Conservation (phyloP, 2,113 vertebrate species). For the Rutilus rutilus region DNA sequence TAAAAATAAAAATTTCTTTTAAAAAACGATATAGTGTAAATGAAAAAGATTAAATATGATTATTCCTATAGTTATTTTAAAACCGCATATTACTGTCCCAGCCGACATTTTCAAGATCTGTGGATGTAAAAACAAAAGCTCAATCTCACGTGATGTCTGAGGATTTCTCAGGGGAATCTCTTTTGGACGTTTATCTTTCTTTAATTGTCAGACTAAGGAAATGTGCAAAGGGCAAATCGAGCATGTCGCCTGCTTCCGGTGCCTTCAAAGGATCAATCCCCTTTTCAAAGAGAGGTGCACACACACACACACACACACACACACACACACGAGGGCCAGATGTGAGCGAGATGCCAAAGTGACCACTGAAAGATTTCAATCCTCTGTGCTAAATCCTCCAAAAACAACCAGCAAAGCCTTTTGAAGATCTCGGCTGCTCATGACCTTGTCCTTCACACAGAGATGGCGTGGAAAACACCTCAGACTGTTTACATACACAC, state of each 20-base stretch:
- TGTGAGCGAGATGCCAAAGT: conserved; percentile 63
- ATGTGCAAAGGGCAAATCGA: conserved; percentile 43
- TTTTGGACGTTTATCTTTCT: conserved; percentile 10
- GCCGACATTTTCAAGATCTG: background rate
- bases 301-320: conserved; percentile 56
- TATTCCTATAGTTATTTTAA: background rate
- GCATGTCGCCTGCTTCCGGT: conserved; percentile 57
- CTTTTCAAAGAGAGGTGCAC: conserved; percentile 68
- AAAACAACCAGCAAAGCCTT: conserved; percentile 56
- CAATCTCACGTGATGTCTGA: background rate
- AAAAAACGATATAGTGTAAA: background rate
- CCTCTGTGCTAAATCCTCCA: conserved; percentile 64
- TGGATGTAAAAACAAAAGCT: background rate
- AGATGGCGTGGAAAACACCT: conserved; percentile 46
- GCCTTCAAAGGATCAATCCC: conserved; percentile 66
- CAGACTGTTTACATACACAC: conserved; percentile 56
- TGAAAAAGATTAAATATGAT: background rate
- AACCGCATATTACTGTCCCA: background rate
- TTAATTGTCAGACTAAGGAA: conserved; percentile 37
- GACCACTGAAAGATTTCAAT: conserved; percentile 72
- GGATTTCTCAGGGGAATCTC: background rate
- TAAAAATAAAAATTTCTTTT: background rate
- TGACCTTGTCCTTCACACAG: conserved; percentile 59
- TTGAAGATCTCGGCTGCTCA: conserved; percentile 72
- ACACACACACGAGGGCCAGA: conserved; percentile 74